Percentiles rank a stretch among this genome's conserved stretches.
phyloP scores from a whole-genome alignment of 2,797 vertebrate species.

The Otolemur crassicaudatus region DNA sequence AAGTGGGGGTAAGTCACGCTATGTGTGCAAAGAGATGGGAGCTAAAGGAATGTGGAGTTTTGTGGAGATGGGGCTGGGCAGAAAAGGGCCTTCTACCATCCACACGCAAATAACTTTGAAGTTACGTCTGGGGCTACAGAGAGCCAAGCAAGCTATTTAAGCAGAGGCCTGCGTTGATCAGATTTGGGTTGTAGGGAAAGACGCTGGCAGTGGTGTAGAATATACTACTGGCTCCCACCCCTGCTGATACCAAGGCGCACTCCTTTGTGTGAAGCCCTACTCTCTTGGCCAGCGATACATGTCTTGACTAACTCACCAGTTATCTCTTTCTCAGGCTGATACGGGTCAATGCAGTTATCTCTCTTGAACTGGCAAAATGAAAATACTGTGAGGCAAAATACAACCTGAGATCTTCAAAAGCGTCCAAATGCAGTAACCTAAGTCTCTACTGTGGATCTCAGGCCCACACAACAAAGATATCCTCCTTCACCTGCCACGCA shows the following conservation, averaged over 20 bases:
- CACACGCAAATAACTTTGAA: background rate
- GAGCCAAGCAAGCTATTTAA: background rate
- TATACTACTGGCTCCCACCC: background rate
- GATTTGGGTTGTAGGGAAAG: background rate
- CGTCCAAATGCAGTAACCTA: background rate
- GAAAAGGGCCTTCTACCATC: background rate
- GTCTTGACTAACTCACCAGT: background rate
- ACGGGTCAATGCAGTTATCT: background rate
- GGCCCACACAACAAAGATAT: background rate
- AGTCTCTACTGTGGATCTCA: background rate
- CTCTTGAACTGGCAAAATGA: background rate
- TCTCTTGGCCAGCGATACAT: background rate
- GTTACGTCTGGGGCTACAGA: background rate
- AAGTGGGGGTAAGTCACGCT: background rate
- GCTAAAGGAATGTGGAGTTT: background rate
- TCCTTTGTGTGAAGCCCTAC: background rate
- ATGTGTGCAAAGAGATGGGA: background rate
- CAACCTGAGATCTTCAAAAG: background rate
- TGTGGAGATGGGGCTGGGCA: background rate
- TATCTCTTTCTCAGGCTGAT: background rate
- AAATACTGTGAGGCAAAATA: background rate
- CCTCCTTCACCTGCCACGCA: background rate
- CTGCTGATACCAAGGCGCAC: background rate
- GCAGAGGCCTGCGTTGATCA: background rate
- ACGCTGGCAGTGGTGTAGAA: background rate